Percentiles rank a stretch among this genome's conserved stretches.
phyloP scores from a whole-genome alignment of 2,888 invertebrate genomes.

The Stenolophus ochropezus region DNA sequence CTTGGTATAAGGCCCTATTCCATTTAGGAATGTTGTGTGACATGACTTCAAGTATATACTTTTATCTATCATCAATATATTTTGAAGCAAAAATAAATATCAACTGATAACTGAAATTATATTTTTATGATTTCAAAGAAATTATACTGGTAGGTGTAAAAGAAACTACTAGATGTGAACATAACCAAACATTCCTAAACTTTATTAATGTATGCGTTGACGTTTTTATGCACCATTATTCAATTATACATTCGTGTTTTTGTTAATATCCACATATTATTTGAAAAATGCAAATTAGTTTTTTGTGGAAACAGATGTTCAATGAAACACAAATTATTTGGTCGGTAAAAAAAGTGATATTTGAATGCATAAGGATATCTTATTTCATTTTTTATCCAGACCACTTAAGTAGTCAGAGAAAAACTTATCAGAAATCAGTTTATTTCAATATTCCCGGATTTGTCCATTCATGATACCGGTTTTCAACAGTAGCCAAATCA shows the following conservation, averaged over 20 bases:
- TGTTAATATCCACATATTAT: background rate
- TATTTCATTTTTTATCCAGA: conserved; percentile 1
- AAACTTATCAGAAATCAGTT: background rate
- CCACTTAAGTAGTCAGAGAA: conserved; percentile 3
- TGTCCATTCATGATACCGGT: conserved; percentile 43
- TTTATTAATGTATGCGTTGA: background rate
- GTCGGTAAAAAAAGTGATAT: background rate
- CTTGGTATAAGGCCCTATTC: too few species aligned
- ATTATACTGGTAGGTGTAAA: too few species aligned
- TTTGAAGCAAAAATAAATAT: too few species aligned
- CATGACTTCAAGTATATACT: too few species aligned
- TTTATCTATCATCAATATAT: too few species aligned
- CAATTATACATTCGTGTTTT: conserved; percentile 8
- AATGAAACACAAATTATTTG: background rate
- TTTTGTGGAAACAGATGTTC: background rate
- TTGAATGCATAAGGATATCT: conserved; percentile 11
- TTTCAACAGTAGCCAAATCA: conserved; percentile 55
- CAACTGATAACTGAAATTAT: too few species aligned
- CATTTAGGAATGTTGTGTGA: too few species aligned
- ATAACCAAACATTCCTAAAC: background rate
- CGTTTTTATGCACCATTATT: background rate
- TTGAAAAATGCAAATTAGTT: conserved; percentile 13
- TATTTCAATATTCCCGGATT: background rate
- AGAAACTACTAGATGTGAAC: background rate
- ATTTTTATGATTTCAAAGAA: too few species aligned